phyloP scores from a whole-genome alignment of 2,113 vertebrate genomes.

The Nesospiza acunhae region DNA sequence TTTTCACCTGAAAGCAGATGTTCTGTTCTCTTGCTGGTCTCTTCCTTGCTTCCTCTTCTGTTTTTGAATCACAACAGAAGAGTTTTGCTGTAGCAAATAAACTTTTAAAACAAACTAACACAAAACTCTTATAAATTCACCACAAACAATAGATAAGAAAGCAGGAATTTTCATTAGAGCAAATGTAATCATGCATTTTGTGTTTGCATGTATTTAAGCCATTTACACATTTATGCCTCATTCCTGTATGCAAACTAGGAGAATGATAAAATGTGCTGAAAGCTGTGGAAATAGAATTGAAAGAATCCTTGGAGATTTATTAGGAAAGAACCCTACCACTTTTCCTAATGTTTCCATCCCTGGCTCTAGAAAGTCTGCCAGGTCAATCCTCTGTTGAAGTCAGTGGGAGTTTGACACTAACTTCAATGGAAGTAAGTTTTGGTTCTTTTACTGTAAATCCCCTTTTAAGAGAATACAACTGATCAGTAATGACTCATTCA shows the following conservation, averaged over 20 bases:
- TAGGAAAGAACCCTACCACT: neutral
- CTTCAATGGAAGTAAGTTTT: slow-evolving; percentile 20
- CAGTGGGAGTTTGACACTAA: neutral
- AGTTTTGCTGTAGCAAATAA: neutral
- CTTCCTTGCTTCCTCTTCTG: neutral
- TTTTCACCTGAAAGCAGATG: neutral
- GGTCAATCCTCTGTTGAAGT: slow-evolving; percentile 5
- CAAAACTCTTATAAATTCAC: neutral
- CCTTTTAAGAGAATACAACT: slow-evolving; percentile 49
- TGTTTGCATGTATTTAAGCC: neutral
- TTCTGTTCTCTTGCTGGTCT: neutral
- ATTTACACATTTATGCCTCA: neutral
- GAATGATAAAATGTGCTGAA: neutral
- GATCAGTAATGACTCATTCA: slow-evolving; percentile 57
- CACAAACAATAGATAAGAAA: neutral
- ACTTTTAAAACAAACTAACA: neutral
- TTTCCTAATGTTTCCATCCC: slow-evolving; percentile 10
- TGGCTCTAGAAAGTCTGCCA: neutral
- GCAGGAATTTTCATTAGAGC: neutral
- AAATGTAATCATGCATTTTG: neutral
- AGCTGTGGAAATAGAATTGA: neutral
- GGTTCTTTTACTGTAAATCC: slow-evolving; percentile 37
- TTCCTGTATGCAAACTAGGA: neutral
- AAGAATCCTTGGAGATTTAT: slow-evolving; percentile 20
- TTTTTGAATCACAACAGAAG: neutral